A percentile compares a stretch with the other conserved stretches of the same genome.
Evolutionary conservation across 2,888 invertebrate genomes (phyloP).

Genomic region (Synanthedon andrenaeformis): DNA sequence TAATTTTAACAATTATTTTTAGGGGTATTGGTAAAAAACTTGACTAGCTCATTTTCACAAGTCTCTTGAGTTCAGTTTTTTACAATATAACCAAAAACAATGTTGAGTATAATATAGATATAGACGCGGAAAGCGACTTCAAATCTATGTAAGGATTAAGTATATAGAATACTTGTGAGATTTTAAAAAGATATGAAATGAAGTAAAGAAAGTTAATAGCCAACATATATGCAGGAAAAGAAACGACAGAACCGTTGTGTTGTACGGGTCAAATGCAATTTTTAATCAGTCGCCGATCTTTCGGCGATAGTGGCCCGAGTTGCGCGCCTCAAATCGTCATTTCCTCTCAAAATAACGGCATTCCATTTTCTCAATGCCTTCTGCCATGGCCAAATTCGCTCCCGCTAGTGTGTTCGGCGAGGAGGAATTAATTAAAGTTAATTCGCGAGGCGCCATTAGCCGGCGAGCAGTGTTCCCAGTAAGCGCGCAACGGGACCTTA

Average conservation of each 20-base stretch:
- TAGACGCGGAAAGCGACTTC: too few relatives aligned
- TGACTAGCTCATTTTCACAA: too few relatives aligned
- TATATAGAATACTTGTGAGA: too few relatives aligned
- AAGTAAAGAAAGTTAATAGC: not conserved
- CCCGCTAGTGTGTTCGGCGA: constrained; percentile 13
- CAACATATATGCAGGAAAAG: not conserved
- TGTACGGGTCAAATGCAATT: constrained; percentile 2
- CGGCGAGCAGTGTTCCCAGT: constrained; percentile 28
- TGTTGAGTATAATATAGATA: too few relatives aligned
- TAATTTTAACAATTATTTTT: too few relatives aligned
- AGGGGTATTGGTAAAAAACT: too few relatives aligned
- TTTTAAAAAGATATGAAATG: constrained; percentile 1
- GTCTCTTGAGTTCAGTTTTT: too few relatives aligned
- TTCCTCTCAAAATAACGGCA: constrained; percentile 6
- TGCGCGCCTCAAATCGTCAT: constrained; percentile 1
- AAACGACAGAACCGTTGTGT: constrained; percentile 2
- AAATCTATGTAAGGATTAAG: too few relatives aligned
- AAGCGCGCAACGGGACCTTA: constrained; percentile 53
- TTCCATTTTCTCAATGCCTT: constrained; percentile 1
- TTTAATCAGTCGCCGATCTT: constrained; percentile 5
- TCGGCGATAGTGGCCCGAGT: constrained; percentile 2
- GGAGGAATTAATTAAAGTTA: constrained; percentile 54
- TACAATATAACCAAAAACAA: too few relatives aligned
- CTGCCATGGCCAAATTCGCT: constrained; percentile 3
- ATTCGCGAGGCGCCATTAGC: constrained; percentile 47